Conservation (phyloP, 2,113 vertebrate genomes). For the Sciurus niger region DNA sequence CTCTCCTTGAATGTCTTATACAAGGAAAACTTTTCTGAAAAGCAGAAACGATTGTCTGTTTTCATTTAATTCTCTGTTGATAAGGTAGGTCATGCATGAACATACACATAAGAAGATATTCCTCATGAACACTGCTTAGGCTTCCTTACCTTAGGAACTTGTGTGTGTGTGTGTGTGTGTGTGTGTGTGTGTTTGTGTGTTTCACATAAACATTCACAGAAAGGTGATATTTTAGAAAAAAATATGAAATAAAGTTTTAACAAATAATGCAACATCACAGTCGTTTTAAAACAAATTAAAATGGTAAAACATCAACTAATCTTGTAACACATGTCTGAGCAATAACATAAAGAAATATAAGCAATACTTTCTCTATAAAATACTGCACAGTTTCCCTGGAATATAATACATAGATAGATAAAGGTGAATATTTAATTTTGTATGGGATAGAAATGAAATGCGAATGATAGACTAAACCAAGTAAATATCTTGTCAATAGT, state of each 20-base stretch:
- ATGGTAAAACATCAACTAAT: background rate
- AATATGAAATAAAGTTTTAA: background rate
- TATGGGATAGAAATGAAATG: background rate
- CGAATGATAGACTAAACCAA: background rate
- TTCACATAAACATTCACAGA: background rate
- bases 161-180: background rate
- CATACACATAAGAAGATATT: slow-evolving; percentile 59
- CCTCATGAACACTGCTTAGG: slow-evolving; percentile 51
- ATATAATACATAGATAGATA: background rate
- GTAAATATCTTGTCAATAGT: background rate
- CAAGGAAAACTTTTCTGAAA: slow-evolving; percentile 61
- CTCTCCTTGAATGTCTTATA: slow-evolving; percentile 70
- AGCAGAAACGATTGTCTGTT: slow-evolving; percentile 59
- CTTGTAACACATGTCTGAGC: background rate
- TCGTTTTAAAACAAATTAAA: slow-evolving; percentile 24
- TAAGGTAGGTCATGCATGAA: slow-evolving; percentile 68
- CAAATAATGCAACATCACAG: background rate
- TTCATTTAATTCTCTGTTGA: slow-evolving; percentile 81
- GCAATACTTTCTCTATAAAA: background rate
- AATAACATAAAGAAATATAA: background rate
- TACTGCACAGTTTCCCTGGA: background rate
- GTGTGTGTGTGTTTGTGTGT: background rate
- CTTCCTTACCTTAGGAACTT: slow-evolving; percentile 54
- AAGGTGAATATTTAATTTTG: background rate
- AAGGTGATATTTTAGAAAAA: background rate